A percentile compares a stretch with the other conserved stretches of the same genome.
Conservation (phyloP, 2,888 invertebrate genomes). For the Dolomedes plantarius region DNA sequence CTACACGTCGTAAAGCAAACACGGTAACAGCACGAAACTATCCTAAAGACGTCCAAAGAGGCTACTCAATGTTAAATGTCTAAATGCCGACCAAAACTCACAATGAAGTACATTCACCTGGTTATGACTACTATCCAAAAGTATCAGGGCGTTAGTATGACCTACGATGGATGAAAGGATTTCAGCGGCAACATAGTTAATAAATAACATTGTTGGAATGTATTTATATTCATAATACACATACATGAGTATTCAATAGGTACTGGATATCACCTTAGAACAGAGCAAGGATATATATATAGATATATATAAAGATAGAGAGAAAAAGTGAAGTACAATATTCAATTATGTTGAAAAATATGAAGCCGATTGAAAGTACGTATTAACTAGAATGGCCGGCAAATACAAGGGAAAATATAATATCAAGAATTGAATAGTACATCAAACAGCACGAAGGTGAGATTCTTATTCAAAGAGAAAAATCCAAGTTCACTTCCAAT, state of each 20-base stretch:
- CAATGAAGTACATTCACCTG: conserved; percentile 54
- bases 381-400: conserved; percentile 72
- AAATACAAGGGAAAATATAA: conserved; percentile 69
- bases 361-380: conserved; percentile 62
- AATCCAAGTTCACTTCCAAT: conserved; percentile 59
- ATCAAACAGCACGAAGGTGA: conserved; percentile 70
- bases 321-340: conserved; percentile 69
- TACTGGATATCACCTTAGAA: conserved; percentile 43
- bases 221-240: conserved; percentile 57
- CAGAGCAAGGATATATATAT: conserved; percentile 65
- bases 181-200: conserved; percentile 63
- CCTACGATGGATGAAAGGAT: conserved; percentile 30
- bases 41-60: conserved; percentile 64
- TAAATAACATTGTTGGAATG: conserved; percentile 66
- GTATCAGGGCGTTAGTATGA: conserved; percentile 43
- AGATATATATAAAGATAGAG: conserved; percentile 53
- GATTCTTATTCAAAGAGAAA: conserved; percentile 56
- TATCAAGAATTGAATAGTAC: conserved; percentile 50
- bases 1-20: conserved; percentile 71
- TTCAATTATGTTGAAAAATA: conserved; percentile 66
- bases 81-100: conserved; percentile 67
- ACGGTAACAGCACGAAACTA: conserved; percentile 68
- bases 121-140: conserved; percentile 48
- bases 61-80: conserved; percentile 67
- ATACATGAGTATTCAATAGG: conserved; percentile 63